Evolutionary conservation across 2,888 invertebrate genomes (phyloP), one percentile per base, ranked within the genome.

Genomic region (Strigamia transsilvanica): DNA sequence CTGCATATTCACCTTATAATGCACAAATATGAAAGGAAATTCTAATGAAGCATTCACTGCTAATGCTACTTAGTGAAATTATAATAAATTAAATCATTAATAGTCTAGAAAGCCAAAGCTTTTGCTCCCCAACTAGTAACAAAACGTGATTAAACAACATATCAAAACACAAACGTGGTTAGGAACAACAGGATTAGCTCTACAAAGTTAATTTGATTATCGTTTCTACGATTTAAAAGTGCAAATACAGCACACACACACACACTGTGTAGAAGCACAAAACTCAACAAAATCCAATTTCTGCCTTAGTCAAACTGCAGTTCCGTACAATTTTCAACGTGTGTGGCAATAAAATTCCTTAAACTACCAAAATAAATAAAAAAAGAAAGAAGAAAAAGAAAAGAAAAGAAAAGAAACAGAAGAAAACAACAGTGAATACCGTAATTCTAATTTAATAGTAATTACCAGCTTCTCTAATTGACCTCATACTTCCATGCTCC

Each of bases 1-100:
- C 94, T 85, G 92, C 95, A 90, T 94, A 98, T 90, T 92, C 97
- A 85, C 90, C 90, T 90, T 80, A 10, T 18, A 38, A 41, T 51
- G 78, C 32, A 78, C 38, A 34, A 78, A 38, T 23, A 34, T 38
- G 78, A 41, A 78, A 78, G 78, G 78, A 78, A 66, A 66, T 66
- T 66, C 61, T 66, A 66, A 66, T 66, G 61, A 66, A 66, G 61
- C 61, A 66, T 66, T 73, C 41, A 78, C 18, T 41, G 41, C 38
- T 41, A 27, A 6, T 32, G 78, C 38, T 78, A 66, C 61, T 66
- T 66, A 66, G 61, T 66, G 5, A 78, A 78, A 78, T 78, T 41
- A 34, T 23, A 38, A 41, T 78, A 78, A 27, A 27, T 27, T 41
- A 78, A 41, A 78, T n/a, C n/a, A n/a, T 78, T 38, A 78, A 34